A percentile compares a stretch with the other conserved stretches of the same genome.
Evolutionary conservation across 2,113 vertebrate species (phyloP).

Genomic region (Gasterosteus nipponicus): DNA sequence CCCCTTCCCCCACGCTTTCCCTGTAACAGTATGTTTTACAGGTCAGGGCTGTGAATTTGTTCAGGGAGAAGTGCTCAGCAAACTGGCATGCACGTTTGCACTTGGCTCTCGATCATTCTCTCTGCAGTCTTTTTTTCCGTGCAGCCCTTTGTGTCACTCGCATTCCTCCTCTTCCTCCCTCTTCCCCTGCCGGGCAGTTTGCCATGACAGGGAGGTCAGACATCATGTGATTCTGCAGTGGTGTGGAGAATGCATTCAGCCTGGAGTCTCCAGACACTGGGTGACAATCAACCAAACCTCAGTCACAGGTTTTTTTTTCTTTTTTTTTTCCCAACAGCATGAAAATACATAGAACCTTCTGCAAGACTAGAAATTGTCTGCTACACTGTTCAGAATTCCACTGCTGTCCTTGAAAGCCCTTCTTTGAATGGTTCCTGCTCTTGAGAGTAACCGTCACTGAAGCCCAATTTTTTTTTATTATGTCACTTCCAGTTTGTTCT

Average conservation of each 20-base stretch:
- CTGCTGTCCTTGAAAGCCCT: slow-evolving; percentile 61
- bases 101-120: slow-evolving; percentile 27
- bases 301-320: slow-evolving; percentile 69
- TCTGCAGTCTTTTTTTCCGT: slow-evolving; percentile 32
- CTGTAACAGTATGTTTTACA: slow-evolving; percentile 69
- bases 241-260: slow-evolving; percentile 80
- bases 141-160: slow-evolving; percentile 47
- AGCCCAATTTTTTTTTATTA: slow-evolving; percentile 55
- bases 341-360: slow-evolving; percentile 76
- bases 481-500: slow-evolving; percentile 45
- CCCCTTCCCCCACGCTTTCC: slow-evolving; percentile 24
- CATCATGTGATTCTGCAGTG: slow-evolving; percentile 80
- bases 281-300: slow-evolving; percentile 75
- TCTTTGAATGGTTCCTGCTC: slow-evolving; percentile 55
- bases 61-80: slow-evolving; percentile 56
- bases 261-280: slow-evolving; percentile 69
- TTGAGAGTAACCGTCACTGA: slow-evolving; percentile 37
- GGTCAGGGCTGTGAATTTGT: slow-evolving; percentile 60
- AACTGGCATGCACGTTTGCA: slow-evolving; percentile 39
- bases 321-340: slow-evolving; percentile 51
- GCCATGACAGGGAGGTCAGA: slow-evolving; percentile 80
- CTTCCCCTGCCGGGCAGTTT: slow-evolving; percentile 73
- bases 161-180: slow-evolving; percentile 64
- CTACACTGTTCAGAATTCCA: slow-evolving; percentile 58
- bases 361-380: slow-evolving; percentile 62